Evolutionary conservation across 1,140 invertebrate genomes (phyloP).

Genomic region (Ruditapes philippinarum): DNA sequence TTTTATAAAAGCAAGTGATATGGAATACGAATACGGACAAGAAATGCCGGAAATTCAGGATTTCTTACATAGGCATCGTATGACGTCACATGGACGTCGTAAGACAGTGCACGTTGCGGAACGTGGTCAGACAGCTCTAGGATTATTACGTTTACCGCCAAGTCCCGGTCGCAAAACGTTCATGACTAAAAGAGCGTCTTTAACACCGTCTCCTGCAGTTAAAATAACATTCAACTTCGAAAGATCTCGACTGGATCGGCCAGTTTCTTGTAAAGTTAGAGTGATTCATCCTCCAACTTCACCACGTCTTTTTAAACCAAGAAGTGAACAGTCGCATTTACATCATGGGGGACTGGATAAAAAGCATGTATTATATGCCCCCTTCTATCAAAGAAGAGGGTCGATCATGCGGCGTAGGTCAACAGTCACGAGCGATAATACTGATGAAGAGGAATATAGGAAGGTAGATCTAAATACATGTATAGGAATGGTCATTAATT

Average conservation of each 20-base stretch:
- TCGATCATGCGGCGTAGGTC: not conserved
- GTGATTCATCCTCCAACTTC: not conserved
- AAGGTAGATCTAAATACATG: too few relatives aligned
- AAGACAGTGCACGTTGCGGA: not conserved
- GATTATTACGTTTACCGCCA: constrained; percentile 16
- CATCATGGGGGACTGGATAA: not conserved
- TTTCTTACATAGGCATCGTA: constrained; percentile 11
- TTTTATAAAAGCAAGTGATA: not conserved
- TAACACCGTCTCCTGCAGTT: not conserved
- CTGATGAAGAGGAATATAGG: not conserved
- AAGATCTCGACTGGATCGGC: not conserved
- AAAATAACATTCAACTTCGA: not conserved
- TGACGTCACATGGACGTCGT: constrained; percentile 35
- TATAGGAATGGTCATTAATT: too few relatives aligned
- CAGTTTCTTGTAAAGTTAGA: not conserved
- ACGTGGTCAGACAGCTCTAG: constrained; percentile 21
- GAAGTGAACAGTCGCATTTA: not conserved
- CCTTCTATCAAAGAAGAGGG: not conserved
- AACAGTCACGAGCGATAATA: not conserved
- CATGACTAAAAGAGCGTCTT: constrained; percentile 14
- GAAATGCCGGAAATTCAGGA: constrained; percentile 26
- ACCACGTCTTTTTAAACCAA: not conserved
- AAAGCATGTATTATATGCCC: not conserved
- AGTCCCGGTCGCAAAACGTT: not conserved
- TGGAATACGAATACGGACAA: not conserved